Conservation (phyloP, 2,797 vertebrate genomes). For the Leptatherina wallacei region DNA sequence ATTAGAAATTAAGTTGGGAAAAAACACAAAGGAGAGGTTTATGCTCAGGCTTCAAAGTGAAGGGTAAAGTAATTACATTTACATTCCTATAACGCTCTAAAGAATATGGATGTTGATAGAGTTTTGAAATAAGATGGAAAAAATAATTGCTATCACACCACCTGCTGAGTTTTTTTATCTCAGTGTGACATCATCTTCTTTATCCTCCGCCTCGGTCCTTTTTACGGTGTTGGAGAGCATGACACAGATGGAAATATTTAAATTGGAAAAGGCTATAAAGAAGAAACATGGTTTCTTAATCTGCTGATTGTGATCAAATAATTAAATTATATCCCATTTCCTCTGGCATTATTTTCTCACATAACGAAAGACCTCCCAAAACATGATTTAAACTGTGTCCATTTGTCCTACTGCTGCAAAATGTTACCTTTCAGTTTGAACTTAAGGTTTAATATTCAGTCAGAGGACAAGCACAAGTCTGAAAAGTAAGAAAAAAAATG, state of each 20-base stretch:
- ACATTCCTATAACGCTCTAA: slow-evolving; percentile 28
- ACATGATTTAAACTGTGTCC: not conserved
- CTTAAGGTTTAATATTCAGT: slow-evolving; percentile 1
- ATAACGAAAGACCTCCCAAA: slow-evolving; percentile 3
- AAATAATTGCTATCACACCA: slow-evolving; percentile 28
- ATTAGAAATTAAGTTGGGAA: slow-evolving; percentile 47
- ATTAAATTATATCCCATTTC: slow-evolving; percentile 9
- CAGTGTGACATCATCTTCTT: slow-evolving; percentile 28
- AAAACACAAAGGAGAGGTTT: slow-evolving; percentile 32
- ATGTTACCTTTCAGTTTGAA: slow-evolving; percentile 4
- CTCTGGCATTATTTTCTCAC: not conserved
- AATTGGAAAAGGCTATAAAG: slow-evolving; percentile 14
- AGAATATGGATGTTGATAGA: slow-evolving; percentile 40
- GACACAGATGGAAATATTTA: slow-evolving; percentile 9
- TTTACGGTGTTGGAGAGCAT: not conserved
- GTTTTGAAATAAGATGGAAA: slow-evolving; percentile 25
- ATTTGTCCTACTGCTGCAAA: not conserved
- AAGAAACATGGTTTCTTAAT: not conserved
- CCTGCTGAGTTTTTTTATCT: slow-evolving; percentile 39
- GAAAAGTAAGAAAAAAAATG: not conserved
- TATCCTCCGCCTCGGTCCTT: slow-evolving; percentile 5
- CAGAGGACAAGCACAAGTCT: not conserved
- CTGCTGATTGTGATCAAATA: slow-evolving; percentile 8
- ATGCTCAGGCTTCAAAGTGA: slow-evolving; percentile 15
- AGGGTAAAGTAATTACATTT: slow-evolving; percentile 42